Evolutionary conservation across 1,140 invertebrate genomes (phyloP), one percentile per base, ranked within the genome.

Genomic region (Bombus fervidus): DNA sequence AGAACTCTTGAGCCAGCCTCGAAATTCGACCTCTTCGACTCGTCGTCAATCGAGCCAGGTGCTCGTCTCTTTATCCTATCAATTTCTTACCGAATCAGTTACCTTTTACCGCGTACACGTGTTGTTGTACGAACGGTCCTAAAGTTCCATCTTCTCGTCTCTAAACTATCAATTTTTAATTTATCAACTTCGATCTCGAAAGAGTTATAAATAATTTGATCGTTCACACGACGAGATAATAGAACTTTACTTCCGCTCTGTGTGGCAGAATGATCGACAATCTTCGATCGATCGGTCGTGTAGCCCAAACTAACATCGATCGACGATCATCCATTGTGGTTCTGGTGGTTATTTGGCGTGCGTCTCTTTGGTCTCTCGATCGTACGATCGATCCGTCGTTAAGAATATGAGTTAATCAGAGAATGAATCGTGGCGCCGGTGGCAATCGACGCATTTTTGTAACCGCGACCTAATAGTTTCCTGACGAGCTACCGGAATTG

Each of bases 401-500:
- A 73, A 47, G 59, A 66, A 31, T 10, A 57, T 57, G 71, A 57
- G 57, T 85, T 85, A 74, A 85, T 64, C 41, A 39, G 22, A 15
- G 37, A 57, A 31, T 71, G 77, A 57, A 72, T 22, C 31, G 31
- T 34, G 22, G 39, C 37, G 28, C 37, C 83, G n/a, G 9, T 57
- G 39, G 47, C n/a, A 41, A 37, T 59, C 28, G 62, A 57, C 37
- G 71, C 34, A 18, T 47, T 12, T 39, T 12, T 9, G 34, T 43
- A 66, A 80, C n/a, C 62, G 28, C 10, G 18, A 25, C n/a, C 13
- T 86, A 91, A 77, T 94, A 93, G 84, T 92, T 94, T 18, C 47
- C 47, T 5, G 96, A 95, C n/a, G 96, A 95, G 25, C 95, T 95
- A 81, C 93, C 95, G 6, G 95, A 95, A 87, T 96, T 83, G 96